Evolutionary conservation across 2,888 invertebrate species (phyloP), one percentile per base, ranked within the genome.

Genomic region (Cremastobaeus sp.): DNA sequence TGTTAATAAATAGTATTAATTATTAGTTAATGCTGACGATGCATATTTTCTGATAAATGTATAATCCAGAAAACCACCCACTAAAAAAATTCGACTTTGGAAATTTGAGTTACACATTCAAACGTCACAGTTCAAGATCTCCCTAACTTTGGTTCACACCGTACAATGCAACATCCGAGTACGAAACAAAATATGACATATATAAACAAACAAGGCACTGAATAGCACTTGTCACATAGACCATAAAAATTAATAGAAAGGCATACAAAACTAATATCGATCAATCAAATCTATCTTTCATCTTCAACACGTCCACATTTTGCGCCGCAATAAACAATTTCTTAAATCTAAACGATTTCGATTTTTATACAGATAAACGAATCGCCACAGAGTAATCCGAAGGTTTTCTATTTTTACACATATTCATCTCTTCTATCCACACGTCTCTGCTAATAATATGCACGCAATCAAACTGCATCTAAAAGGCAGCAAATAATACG

Each of bases 131-230:
- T 12, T 28, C 34, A 50, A 15, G 15, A 48, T 35, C 37, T 47
- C 12, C 14, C 8, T 60, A 60, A 69, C 60, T 69, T 70, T 55
- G 70, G 62, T 62, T 54, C 54, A 70, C 70, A 70, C 48, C 48
- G 48, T 62, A 62, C 54, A 48, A 55, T 70, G 54, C 25, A 64
- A 45, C 57, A 50, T 64, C 45, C 32, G 30, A 43, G 28, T 70
- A 55, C 28, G 21, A 64, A 55, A 71, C 62, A 47, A 64, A 57
- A 14, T 55, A 57, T 48, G 17, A 47, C 35, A 43, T 50, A 41
- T 59, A 47, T 66, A 66, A 72, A 60, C 65, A 54, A 59, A 72
- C 60, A 66, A 72, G 72, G 66, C 72, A 72, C 72, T 72, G 60
- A 39, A 25, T 59, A 71, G 57, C 60, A 52, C 65, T 65, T 71